Base-by-base conservation (phyloP, 1,140 invertebrate genomes). In the Melanaphis sacchari region DNA sequence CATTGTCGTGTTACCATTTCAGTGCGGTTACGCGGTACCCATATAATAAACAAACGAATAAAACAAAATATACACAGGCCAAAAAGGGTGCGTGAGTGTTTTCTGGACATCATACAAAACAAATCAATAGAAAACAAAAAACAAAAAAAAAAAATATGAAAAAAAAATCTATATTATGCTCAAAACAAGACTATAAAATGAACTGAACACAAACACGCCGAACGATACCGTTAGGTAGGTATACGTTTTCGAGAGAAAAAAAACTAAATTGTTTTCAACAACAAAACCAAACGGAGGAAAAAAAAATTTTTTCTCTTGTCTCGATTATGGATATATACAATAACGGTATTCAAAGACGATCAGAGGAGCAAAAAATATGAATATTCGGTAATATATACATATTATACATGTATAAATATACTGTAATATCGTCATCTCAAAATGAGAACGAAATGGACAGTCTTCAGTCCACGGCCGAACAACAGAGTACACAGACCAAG, bases 331-430 rank as follows among this genome's bases (percentile, higher is more conserved):
- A 21, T 76, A n/a, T 36, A 76, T 76, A 76, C 59, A 76, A 31
- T 90, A 90, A 90, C 88, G 88, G 88, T 90, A 90, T 36, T 2
- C 40, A 1, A 36, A 24, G 22, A 26, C n/a, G 8, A 46, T n/a
- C 24, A 7, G 31, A 88, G 26, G 46, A 59, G 52, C 88, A 90
- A 90, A 90, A 90, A 90, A 90, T 38, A 90, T 49, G 85, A 54
- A 90, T 38, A 40, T 82, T 76, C n/a, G 31, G n/a, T 76, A 76
- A 76, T n/a, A 76, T n/a, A 76, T n/a, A 66, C 8, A 54, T 22
- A 52, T 52, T 21, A 49, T 22, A 52, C 11, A 59, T 8, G 59
- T 36, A 66, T n/a, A 66, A 76, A 76, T 76, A 5, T 76, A 36
- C 15, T 76, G 59, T 76, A n/a, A 76, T 36, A n/a, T 76, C 59